Evolutionary conservation across 2,113 vertebrate species (phyloP), one percentile per base, ranked within the genome.

Genomic region (Myocastor coypus): DNA sequence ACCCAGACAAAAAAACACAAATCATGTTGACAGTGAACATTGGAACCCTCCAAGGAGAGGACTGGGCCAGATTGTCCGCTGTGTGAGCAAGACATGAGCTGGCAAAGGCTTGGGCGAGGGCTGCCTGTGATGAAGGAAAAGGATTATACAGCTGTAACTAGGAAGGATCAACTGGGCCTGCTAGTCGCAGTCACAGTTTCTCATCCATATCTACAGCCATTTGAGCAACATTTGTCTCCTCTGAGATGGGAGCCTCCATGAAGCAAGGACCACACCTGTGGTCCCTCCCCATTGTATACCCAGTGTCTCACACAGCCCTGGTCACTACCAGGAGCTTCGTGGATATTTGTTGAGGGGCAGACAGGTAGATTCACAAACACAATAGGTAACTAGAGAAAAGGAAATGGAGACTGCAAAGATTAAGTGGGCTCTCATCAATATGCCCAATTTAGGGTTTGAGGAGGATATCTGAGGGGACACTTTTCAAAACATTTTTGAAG

Each of bases 241-340:
- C 55, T 73, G 28, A 37, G 40, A 69, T 2, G 14, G 37, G 9
- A 30, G 17, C 71, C 68, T 83, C 22, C 16, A 2, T 0, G 55
- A 82, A 28, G 30, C 37, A 66, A 34, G 52, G 30, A 34, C 2
- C 4, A 0, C 8, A 6, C 57, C 81, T 83, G 3, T 50, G 16
- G 0, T 13, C 12, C 57, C 40, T 34, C 19, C 5, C 37, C 9
- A 0, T n/a, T 30, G 0, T 5, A 1, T 14, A 13, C 7, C 19
- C n/a, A 9, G 17, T 17, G 30, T 7, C 50, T 22, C 61, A 34
- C 26, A 7, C 11, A n/a, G 77, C 1, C 24, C 52, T 22, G 6
- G 28, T 2, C 16, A 24, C 32, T 5, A 87, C 59, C 57, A 78
- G 50, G 42, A 59, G 46, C 52, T 80, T 37, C 5, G 46, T 6